Evolutionary conservation across 2,888 invertebrate genomes (phyloP), one percentile per base, ranked within the genome.

Genomic region (Clitarchus hookeri): DNA sequence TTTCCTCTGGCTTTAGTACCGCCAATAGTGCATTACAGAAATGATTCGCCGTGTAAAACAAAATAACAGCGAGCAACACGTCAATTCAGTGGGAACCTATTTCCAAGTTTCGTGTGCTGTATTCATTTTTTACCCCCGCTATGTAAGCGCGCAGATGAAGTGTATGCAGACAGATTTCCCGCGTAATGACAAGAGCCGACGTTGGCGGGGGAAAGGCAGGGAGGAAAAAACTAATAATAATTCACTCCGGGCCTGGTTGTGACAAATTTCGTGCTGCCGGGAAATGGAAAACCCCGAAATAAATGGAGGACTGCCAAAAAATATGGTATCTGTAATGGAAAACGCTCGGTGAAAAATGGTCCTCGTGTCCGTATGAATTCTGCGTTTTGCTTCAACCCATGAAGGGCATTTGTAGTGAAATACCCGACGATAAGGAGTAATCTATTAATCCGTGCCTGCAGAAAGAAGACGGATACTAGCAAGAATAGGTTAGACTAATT

Each of bases 261-360:
- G 65, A 65, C 65, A 65, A 65, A 65, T 65, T 65, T 65, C 65
- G 65, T n/a, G 65, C 65, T 65, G 65, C 65, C 65, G 65, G 65
- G 16, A 65, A 65, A 65, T 65, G 65, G 65, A 65, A 65, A 65
- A 65, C 65, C 65, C 8, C n/a, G 65, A n/a, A 65, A 65, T 65
- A 65, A 65, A 65, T 65, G 65, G 65, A 65, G 65, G 65, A 65
- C 65, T 65, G 65, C 65, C 65, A 65, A 19, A 65, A 65, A 65
- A 65, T 65, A 65, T 65, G 65, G 65, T 65, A 65, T 65, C 65
- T 65, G 65, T 65, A 65, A 65, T 65, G 65, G 65, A 65, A 65
- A 65, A 65, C 16, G 65, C n/a, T 65, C 65, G 19, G 19, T 65
- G 65, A 65, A 65, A 65, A 65, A 65, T 65, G 65, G 16, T n/a